These are phyloP conservation scores for Morbakka virulenta DNA, from an alignment of 30 jellyfish, hydroid and myxozoan species.

Conservation along the genomic window DNA sequence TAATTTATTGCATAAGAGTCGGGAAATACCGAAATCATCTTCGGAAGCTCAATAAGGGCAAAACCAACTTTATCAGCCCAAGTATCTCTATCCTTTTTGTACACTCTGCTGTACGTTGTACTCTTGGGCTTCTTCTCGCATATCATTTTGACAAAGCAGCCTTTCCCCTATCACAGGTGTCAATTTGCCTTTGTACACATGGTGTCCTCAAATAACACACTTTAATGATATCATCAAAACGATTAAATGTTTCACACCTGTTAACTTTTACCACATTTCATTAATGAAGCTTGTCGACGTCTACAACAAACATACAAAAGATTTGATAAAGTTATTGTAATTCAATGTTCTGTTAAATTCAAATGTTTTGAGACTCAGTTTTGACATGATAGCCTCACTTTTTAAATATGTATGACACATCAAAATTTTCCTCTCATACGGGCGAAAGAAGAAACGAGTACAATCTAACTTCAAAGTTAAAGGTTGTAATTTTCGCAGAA, in stretches of 20 bases:
- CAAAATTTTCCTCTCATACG: conserved; percentile 2
- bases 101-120: background rate
- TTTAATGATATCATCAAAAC: background rate
- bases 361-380: background rate
- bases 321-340: background rate
- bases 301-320: too few species aligned
- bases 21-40: background rate
- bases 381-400: background rate
- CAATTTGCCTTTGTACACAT: conserved; percentile 9
- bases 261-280: background rate
- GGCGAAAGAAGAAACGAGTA: background rate
- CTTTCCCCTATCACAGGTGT: conserved; percentile 1
- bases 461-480: background rate
- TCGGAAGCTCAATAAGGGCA: background rate
- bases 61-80: background rate
- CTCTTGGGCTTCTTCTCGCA: conserved; percentile 5
- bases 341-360: background rate
- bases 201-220: conserved; percentile 13
- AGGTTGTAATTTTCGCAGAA: background rate
- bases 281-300: background rate
- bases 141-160: conserved; percentile 11
- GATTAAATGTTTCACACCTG: background rate
- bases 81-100: background rate
- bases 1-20: background rate
- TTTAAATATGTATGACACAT: background rate